Conservation (phyloP, 2,113 vertebrate genomes). For the Thermophis baileyi region DNA sequence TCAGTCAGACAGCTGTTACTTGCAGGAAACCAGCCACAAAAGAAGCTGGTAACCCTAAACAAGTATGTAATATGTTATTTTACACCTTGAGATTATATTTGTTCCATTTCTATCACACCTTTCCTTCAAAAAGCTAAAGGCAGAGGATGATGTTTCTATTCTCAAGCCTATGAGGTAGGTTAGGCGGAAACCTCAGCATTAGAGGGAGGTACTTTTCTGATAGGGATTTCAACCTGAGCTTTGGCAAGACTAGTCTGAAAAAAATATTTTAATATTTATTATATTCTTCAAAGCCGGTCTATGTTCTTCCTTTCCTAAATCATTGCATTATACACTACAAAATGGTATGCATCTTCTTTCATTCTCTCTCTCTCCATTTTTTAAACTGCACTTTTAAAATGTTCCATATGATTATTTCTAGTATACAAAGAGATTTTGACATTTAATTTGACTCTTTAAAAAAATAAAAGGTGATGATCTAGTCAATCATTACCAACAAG, state of each 20-base stretch:
- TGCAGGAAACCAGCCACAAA: neutral
- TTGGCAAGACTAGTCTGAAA: neutral
- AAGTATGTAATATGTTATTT: neutral
- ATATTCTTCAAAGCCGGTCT: neutral
- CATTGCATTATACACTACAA: neutral
- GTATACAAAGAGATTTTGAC: slow-evolving; percentile 43
- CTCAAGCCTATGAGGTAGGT: neutral
- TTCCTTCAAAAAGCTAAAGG: neutral
- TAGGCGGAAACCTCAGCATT: neutral
- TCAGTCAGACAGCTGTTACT: neutral
- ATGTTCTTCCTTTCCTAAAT: neutral
- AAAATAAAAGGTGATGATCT: slow-evolving; percentile 53
- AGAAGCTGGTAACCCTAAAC: neutral
- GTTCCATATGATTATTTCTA: slow-evolving; percentile 30
- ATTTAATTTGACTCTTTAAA: slow-evolving; percentile 40
- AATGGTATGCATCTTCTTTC: neutral
- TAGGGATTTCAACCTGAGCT: neutral
- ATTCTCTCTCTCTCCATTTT: neutral
- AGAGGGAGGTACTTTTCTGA: neutral
- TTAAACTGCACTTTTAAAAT: neutral
- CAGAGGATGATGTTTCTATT: neutral
- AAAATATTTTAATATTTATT: neutral
- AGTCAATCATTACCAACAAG: slow-evolving; percentile 54
- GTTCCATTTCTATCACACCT: neutral
- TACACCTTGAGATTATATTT: neutral